A percentile compares a stretch with the other conserved stretches of the same genome.
Evolutionary conservation across 2,797 vertebrate genomes (phyloP).

Genomic region (Rhinatrema bivittatum): DNA sequence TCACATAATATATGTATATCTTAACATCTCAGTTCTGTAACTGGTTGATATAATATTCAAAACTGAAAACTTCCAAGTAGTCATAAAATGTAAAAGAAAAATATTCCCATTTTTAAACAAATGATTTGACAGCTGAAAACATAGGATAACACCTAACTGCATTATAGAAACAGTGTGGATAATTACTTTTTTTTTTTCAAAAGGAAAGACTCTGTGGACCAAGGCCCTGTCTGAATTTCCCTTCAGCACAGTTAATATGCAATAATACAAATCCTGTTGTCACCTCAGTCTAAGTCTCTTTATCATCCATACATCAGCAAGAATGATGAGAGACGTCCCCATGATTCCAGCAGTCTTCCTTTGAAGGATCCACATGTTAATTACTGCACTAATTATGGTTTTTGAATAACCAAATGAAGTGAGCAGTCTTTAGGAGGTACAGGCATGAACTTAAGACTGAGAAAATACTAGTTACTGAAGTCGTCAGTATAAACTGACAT

Average conservation of each 20-base stretch:
- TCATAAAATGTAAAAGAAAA: slow-evolving; percentile 45
- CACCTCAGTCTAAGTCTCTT: slow-evolving; percentile 52
- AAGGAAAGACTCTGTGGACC: slow-evolving; percentile 44
- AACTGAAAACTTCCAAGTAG: slow-evolving; percentile 46
- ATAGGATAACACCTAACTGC: slow-evolving; percentile 59
- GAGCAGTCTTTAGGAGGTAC: slow-evolving; percentile 62
- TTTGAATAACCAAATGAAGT: slow-evolving; percentile 70
- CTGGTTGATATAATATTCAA: slow-evolving; percentile 34
- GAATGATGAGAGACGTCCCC: slow-evolving; percentile 53
- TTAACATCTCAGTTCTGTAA: slow-evolving; percentile 35
- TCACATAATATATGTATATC: not conserved
- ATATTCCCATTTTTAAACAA: slow-evolving; percentile 51
- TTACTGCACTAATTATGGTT: slow-evolving; percentile 72
- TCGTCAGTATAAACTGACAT: slow-evolving; percentile 61
- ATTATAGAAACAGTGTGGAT: slow-evolving; percentile 65
- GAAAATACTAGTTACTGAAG: slow-evolving; percentile 63
- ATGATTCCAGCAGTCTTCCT: slow-evolving; percentile 51
- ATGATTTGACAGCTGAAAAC: slow-evolving; percentile 62
- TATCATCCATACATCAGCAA: slow-evolving; percentile 52
- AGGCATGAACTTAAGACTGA: slow-evolving; percentile 52
- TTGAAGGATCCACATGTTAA: slow-evolving; percentile 62
- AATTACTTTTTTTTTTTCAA: slow-evolving; percentile 56
- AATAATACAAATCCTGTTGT: slow-evolving; percentile 41
- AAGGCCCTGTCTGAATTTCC: slow-evolving; percentile 46
- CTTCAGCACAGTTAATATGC: slow-evolving; percentile 44